Percentiles rank a stretch among this genome's conserved stretches.
Conservation (phyloP, 2,113 vertebrate species). For the Sarotherodon lohbergeri region DNA sequence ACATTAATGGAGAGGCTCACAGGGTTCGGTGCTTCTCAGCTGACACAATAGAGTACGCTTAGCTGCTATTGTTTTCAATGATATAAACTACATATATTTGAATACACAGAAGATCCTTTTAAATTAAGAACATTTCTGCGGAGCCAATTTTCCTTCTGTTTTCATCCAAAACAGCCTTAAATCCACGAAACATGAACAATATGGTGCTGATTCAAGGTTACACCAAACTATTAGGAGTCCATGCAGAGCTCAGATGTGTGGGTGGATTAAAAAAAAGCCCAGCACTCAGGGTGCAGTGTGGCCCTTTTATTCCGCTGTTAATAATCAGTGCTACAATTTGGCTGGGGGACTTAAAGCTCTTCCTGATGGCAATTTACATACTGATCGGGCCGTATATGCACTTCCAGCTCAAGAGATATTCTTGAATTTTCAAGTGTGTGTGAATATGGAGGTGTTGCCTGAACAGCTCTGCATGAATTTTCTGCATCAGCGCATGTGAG, state of each 20-base stretch:
- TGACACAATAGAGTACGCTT: neutral
- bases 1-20: constrained; percentile 16
- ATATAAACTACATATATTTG: neutral
- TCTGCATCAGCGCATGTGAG: neutral
- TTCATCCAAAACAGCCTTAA: neutral
- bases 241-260: neutral
- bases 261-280: constrained; percentile 19
- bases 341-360: constrained; percentile 9
- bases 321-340: constrained; percentile 33
- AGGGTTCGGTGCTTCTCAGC: neutral
- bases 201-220: neutral
- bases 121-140: neutral
- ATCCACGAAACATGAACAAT: neutral
- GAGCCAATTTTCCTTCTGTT: neutral
- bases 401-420: constrained; percentile 28
- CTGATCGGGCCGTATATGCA: constrained; percentile 4
- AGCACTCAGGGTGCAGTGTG: neutral
- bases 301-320: constrained; percentile 19
- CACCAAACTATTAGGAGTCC: neutral
- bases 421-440: constrained; percentile 33
- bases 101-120: neutral
- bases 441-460: neutral
- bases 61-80: neutral
- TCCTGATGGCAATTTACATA: constrained; percentile 34
- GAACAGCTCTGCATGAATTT: neutral